Evolutionary conservation across 2,113 vertebrate species (phyloP).

Genomic region (Syngnathus floridae): DNA sequence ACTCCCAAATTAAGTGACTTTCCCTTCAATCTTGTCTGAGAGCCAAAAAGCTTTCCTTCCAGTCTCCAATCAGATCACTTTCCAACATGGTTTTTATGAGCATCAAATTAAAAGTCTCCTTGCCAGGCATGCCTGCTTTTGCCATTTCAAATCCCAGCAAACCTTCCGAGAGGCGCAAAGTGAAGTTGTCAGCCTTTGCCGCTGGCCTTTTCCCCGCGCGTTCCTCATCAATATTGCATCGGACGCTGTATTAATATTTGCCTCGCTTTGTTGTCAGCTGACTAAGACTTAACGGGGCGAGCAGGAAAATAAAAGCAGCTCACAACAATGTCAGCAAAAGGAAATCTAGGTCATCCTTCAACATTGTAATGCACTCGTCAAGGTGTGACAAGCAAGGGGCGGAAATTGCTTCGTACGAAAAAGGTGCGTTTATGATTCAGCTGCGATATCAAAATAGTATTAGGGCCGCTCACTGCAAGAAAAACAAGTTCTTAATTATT

Average conservation of each 20-base stretch:
- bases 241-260: slow-evolving; percentile 58
- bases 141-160: slow-evolving; percentile 35
- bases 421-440: neutral
- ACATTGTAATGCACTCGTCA: slow-evolving; percentile 38
- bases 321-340: slow-evolving; percentile 54
- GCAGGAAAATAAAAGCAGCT: slow-evolving; percentile 46
- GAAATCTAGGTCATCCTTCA: slow-evolving; percentile 62
- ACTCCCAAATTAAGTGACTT: neutral
- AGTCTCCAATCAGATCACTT: slow-evolving; percentile 8
- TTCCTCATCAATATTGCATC: slow-evolving; percentile 63
- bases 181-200: slow-evolving; percentile 36
- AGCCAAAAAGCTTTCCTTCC: neutral
- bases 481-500: neutral
- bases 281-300: slow-evolving; percentile 45
- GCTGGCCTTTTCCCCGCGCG: slow-evolving; percentile 41
- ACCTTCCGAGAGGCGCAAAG: slow-evolving; percentile 27
- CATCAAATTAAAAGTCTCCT: slow-evolving; percentile 23
- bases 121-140: slow-evolving; percentile 12
- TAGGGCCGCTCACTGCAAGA: neutral
- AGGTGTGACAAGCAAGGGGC: slow-evolving; percentile 31
- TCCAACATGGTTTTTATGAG: neutral
- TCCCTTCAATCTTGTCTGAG: neutral
- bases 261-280: slow-evolving; percentile 54
- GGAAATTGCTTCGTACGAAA: neutral
- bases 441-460: neutral